These are phyloP conservation scores for Luffia ferchaultella DNA, from an alignment of 2,888 invertebrate species.

Conservation along the genomic window DNA sequence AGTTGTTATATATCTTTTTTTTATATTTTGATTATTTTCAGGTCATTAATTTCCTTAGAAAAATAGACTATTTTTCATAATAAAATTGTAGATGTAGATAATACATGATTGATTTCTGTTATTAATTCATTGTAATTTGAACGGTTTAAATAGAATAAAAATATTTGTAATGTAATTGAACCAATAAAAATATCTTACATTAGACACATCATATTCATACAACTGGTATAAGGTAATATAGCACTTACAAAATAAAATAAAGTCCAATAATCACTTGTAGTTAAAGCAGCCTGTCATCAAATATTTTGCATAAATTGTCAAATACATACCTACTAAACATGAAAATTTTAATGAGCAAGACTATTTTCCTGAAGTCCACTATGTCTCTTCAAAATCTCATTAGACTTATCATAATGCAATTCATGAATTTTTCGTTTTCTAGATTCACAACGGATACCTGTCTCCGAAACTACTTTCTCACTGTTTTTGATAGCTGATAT, in stretches of 20 bases:
- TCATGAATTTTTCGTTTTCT: slow-evolving; percentile 40
- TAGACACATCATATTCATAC: too few species aligned
- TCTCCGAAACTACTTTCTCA: slow-evolving; percentile 50
- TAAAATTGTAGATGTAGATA: too few species aligned
- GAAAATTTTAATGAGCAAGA: background rate
- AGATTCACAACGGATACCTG: slow-evolving; percentile 43
- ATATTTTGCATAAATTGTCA: background rate
- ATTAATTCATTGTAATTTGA: too few species aligned
- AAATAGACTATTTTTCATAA: too few species aligned
- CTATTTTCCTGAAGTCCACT: slow-evolving; percentile 19
- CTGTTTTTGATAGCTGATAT: slow-evolving; percentile 55
- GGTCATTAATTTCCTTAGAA: too few species aligned
- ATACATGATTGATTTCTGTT: too few species aligned
- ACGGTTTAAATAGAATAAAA: too few species aligned
- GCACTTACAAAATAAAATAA: background rate
- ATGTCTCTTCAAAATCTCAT: slow-evolving; percentile 40
- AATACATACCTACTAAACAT: background rate
- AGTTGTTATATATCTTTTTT: too few species aligned
- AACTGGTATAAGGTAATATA: too few species aligned
- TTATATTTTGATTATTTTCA: too few species aligned
- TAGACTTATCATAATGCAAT: slow-evolving; percentile 29
- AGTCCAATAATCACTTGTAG: background rate
- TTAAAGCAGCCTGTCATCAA: background rate
- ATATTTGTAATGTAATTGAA: too few species aligned
- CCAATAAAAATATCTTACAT: too few species aligned